These are phyloP conservation scores for Eupithecia inturbata DNA, from an alignment of 2,888 invertebrate species.

Conservation along the genomic window DNA sequence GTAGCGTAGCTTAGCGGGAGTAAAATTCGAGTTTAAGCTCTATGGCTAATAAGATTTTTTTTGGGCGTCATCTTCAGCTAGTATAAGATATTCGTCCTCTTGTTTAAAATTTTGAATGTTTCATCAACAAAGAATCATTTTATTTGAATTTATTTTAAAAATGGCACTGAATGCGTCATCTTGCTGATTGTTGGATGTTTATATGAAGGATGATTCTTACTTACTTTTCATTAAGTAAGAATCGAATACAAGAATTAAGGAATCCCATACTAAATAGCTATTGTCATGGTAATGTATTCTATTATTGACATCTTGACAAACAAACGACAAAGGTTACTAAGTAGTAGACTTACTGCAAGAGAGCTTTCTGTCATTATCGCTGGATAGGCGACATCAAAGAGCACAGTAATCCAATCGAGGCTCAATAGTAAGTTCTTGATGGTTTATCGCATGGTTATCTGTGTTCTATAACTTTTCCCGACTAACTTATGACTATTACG, in stretches of 20 bases:
- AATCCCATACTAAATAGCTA: not conserved
- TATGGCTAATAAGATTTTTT: too few relatives aligned
- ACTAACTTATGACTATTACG: slow-evolving; percentile 28
- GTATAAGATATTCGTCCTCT: too few relatives aligned
- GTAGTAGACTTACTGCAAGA: slow-evolving; percentile 20
- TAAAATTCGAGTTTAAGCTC: too few relatives aligned
- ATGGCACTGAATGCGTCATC: too few relatives aligned
- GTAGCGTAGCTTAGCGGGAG: too few relatives aligned
- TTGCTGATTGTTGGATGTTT: too few relatives aligned
- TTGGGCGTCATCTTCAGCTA: too few relatives aligned
- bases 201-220: too few relatives aligned
- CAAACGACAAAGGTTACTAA: not conserved
- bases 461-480: slow-evolving; percentile 33
- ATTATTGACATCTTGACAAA: not conserved
- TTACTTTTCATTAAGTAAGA: too few relatives aligned
- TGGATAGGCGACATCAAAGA: slow-evolving; percentile 56
- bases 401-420: slow-evolving; percentile 54
- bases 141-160: too few relatives aligned
- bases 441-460: slow-evolving; percentile 50
- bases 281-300: not conserved
- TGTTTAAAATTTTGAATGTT: too few relatives aligned
- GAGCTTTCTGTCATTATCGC: slow-evolving; percentile 37
- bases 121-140: too few relatives aligned
- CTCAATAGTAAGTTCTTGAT: slow-evolving; percentile 65
- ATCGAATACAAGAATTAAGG: not conserved